These are phyloP conservation scores for Montipora foliosa DNA, from an alignment of 64 coral and sea anemone species.

Conservation along the genomic window DNA sequence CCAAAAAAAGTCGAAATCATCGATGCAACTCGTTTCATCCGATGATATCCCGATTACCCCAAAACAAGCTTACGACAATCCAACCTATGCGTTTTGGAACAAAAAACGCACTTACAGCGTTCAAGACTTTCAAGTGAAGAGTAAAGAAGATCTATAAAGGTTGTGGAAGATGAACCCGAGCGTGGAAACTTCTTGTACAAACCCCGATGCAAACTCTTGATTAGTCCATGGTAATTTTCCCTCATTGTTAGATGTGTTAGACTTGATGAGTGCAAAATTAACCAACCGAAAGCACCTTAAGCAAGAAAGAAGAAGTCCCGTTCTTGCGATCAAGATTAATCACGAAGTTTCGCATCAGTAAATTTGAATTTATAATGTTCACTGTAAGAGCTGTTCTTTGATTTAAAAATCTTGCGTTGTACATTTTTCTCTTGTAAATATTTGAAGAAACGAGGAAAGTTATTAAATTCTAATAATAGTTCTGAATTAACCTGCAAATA, in stretches of 20 bases:
- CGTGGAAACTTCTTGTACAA: no score
- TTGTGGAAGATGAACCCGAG: no score
- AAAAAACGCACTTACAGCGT: neutral
- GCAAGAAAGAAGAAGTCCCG: no score
- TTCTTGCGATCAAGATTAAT: neutral
- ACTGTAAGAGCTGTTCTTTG: neutral
- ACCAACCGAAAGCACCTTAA: no score
- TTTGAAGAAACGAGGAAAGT: neutral
- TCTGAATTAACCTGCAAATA: neutral
- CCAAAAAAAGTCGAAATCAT: neutral
- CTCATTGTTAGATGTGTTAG: no score
- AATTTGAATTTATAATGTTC: neutral
- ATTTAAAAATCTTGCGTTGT: neutral
- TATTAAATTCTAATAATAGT: neutral
- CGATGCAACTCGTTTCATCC: neutral
- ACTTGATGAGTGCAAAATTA: no score
- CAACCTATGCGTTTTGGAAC: slow-evolving; percentile 13
- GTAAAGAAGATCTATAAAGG: neutral
- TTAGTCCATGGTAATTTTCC: neutral
- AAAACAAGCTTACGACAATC: slow-evolving; percentile 31
- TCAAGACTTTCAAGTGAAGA: no score
- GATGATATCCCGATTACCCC: slow-evolving; percentile 21
- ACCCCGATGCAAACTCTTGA: neutral
- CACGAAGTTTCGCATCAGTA: neutral
- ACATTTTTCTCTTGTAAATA: neutral